Evolutionary conservation across 2,797 vertebrate species (phyloP), one percentile per base, ranked within the genome.

Genomic region (Nyctalus aviator): DNA sequence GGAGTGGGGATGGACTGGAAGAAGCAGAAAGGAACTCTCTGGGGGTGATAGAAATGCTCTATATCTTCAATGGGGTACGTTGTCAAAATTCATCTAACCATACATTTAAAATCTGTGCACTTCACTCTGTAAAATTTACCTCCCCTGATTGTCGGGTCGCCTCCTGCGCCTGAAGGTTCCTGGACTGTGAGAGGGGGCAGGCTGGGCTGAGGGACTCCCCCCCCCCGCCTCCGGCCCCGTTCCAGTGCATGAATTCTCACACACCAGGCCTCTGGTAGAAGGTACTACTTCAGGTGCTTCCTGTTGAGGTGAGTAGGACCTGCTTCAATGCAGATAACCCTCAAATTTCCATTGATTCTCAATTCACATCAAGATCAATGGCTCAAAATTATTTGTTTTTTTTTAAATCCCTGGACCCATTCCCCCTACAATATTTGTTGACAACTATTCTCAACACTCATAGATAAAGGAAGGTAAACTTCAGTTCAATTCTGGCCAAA

Each of bases 401-500:
- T 90, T 23, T 62, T 89, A 88, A 78, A 82, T 55, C 55, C 53
- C 50, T 94, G 81, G 55, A 82, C 41, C 53, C 71, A 32, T 7
- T 55, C 32, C 23, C 23, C 17, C 14, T 25, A 8, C 12, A 50
- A 30, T 62, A 32, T 53, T 57, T 27, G 4, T 30, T 89, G 32
- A 44, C 27, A 87, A 87, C 59, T 84, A n/a, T 32, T 44, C 78
- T 76, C 17, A 62, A 35, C 37, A 50, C 68, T 86, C 10, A 55
- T 5, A 68, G 27, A 75, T 57, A 93, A 94, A 78, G 27, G 21
- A 5, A 81, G 20, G 10, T 44, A 91, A 85, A 75, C 2, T 78
- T 79, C n/a, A 73, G 11, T 82, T 92, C 27, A 88, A 8, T 62
- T 75, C 27, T 50, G 82, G 84, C 66, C 77, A 92, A 90, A 68